Evolutionary conservation across 2,888 invertebrate species (phyloP).

Genomic region (Holacanthella duospinosa): DNA sequence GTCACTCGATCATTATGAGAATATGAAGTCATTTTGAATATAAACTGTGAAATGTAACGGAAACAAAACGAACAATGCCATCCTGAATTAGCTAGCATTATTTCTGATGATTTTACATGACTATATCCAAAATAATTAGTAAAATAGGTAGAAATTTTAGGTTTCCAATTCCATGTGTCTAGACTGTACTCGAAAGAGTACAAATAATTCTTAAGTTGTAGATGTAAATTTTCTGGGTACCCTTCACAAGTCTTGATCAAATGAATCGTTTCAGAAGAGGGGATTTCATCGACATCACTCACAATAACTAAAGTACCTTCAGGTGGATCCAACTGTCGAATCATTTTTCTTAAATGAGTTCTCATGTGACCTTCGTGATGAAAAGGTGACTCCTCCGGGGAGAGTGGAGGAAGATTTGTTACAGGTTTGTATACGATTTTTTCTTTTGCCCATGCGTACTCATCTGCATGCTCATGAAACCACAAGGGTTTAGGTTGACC

Average conservation of each 20-base stretch:
- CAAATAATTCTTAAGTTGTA: conserved; percentile 17
- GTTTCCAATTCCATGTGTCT: conserved; percentile 20
- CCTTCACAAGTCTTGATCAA: conserved; percentile 58
- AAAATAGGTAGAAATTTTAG: conserved; percentile 16
- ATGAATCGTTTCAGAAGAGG: conserved; percentile 52
- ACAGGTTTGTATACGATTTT: conserved; percentile 25
- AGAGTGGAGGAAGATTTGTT: conserved; percentile 15
- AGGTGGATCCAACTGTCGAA: conserved; percentile 17
- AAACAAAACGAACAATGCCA: conserved; percentile 30
- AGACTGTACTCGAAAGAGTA: conserved; percentile 24
- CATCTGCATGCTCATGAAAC: conserved; percentile 44
- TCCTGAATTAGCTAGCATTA: conserved; percentile 18
- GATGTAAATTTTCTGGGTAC: conserved; percentile 43
- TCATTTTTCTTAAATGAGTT: conserved; percentile 26
- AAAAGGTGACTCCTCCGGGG: conserved; percentile 26
- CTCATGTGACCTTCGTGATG: conserved; percentile 38
- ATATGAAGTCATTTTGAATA: conserved; percentile 25
- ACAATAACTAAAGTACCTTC: conserved; percentile 43
- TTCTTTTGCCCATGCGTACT: conserved; percentile 24
- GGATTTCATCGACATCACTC: conserved; percentile 51
- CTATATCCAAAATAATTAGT: conserved; percentile 10
- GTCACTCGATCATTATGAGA: conserved; percentile 25
- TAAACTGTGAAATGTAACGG: conserved; percentile 19
- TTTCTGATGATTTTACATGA: conserved; percentile 11
- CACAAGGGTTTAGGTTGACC: conserved; percentile 40